phyloP scores from a whole-genome alignment of 1,140 invertebrate genomes.

The Drosophila teissieri region DNA sequence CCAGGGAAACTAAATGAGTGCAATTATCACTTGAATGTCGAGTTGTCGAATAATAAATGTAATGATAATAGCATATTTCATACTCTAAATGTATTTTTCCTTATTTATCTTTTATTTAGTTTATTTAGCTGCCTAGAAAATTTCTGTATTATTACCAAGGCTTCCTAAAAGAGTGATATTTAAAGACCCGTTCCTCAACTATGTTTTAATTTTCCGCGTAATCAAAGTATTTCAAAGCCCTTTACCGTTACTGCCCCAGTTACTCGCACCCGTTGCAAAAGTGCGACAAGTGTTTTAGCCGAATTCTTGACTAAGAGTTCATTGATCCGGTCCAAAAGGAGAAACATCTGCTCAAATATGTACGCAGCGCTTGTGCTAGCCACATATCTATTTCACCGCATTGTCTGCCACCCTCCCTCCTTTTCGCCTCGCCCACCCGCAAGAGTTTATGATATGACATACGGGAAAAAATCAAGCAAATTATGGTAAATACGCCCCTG shows the following conservation, averaged over 20 bases:
- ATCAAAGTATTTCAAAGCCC: not conserved
- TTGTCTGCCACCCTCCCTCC: conserved; percentile 8
- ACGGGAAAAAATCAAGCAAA: conserved; percentile 62
- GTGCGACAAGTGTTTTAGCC: conserved; percentile 29
- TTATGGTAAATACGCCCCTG: conserved; percentile 64
- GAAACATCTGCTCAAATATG: conserved; percentile 73
- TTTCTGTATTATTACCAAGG: too few relatives aligned
- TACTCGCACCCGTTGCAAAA: not conserved
- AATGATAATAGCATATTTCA: too few relatives aligned
- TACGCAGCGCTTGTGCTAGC: conserved; percentile 17
- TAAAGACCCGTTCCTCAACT: too few relatives aligned
- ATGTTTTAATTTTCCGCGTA: too few relatives aligned
- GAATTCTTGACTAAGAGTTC: conserved; percentile 43
- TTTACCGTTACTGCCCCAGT: not conserved
- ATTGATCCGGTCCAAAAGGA: conserved; percentile 49
- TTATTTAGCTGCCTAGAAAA: too few relatives aligned
- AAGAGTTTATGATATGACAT: conserved; percentile 39
- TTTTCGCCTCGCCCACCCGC: conserved; percentile 5
- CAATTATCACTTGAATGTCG: not conserved
- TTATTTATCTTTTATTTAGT: too few relatives aligned
- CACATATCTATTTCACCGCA: conserved; percentile 51
- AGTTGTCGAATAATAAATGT: too few relatives aligned
- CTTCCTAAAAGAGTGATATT: too few relatives aligned
- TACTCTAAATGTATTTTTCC: too few relatives aligned
- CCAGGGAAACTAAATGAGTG: not conserved